Conservation (phyloP, 1,140 invertebrate genomes). For the Drosophila arawakana region DNA sequence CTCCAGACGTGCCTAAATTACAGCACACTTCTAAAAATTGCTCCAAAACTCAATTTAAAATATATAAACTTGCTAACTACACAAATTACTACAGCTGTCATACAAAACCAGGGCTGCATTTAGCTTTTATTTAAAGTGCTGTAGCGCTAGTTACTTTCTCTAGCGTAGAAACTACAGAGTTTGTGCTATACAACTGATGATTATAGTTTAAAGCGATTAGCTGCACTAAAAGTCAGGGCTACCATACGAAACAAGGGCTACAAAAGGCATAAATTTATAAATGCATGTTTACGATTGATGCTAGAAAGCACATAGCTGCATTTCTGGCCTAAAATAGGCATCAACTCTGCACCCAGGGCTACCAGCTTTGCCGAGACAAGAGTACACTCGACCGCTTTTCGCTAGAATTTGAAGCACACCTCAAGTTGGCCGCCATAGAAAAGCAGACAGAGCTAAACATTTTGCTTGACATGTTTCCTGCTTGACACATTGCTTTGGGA, state of each 20-base stretch:
- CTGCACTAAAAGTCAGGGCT: neutral
- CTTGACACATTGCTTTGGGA: slow-evolving; percentile 69
- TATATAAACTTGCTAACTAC: neutral
- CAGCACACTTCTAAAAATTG: too few species aligned
- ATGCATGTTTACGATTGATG: too few species aligned
- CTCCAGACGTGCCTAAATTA: too few species aligned
- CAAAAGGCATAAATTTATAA: neutral
- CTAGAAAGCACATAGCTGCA: too few species aligned
- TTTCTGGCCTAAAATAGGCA: neutral
- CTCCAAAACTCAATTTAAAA: too few species aligned
- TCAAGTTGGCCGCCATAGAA: slow-evolving; percentile 9
- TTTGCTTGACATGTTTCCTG: slow-evolving; percentile 18
- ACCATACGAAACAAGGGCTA: slow-evolving; percentile 17
- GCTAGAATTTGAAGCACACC: slow-evolving; percentile 13
- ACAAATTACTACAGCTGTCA: neutral
- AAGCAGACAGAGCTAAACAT: neutral
- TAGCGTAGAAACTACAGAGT: neutral
- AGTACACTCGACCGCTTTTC: slow-evolving; percentile 24
- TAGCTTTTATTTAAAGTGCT: neutral
- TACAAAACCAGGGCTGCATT: slow-evolving; percentile 6
- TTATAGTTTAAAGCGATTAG: neutral
- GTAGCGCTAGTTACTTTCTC: neutral
- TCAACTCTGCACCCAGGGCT: neutral
- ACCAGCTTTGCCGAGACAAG: neutral
- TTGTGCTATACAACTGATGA: too few species aligned